Base-by-base conservation (phyloP, 37 sponge, comb jelly and placozoan species). In the Tethya wilhelma region DNA sequence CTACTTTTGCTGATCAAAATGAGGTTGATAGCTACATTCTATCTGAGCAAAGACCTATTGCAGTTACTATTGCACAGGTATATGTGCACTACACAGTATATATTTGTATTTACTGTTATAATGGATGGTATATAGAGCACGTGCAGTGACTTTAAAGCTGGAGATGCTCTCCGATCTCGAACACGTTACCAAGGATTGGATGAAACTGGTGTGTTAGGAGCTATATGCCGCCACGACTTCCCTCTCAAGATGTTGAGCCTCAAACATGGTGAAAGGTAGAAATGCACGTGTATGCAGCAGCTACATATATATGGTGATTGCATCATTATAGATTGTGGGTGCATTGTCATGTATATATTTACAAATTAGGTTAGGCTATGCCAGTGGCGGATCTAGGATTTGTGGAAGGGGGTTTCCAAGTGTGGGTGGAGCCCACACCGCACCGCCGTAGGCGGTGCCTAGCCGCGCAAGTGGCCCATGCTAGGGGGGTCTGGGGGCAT, bases 351-450 rank as follows among this genome's bases (percentile, higher is more conserved):
- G n/a, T n/a, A n/a, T n/a, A n/a, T n/a, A n/a, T n/a, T n/a, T n/a
- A n/a, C n/a, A n/a, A n/a, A n/a, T n/a, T n/a, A n/a, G n/a, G n/a
- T n/a, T n/a, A n/a, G n/a, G n/a, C n/a, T n/a, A n/a, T n/a, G n/a
- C n/a, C 53, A 49, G 53, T 49, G 53, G 53, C 14, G 53, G 53
- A 49, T 49, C 53, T 14, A 49, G 53, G 53, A 49, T 49, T 49
- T 49, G 53, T 19, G 53, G 53, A 49, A 49, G 53, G 53, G 53
- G 53, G 53, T 49, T 49, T 49, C 53, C 53, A 49, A 49, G 53
- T 49, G 53, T 49, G 14, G 9, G 53, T 9, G 53, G 9, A 14
- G 14, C 9, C 14, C 53, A 9, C 53, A 49, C 14, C 9, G 9
- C 14, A 14, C 53, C 53, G 53, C 53, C 53, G 53, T 14, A 49